Conservation (phyloP, 2,113 vertebrate species). For the Pao palembangensis region DNA sequence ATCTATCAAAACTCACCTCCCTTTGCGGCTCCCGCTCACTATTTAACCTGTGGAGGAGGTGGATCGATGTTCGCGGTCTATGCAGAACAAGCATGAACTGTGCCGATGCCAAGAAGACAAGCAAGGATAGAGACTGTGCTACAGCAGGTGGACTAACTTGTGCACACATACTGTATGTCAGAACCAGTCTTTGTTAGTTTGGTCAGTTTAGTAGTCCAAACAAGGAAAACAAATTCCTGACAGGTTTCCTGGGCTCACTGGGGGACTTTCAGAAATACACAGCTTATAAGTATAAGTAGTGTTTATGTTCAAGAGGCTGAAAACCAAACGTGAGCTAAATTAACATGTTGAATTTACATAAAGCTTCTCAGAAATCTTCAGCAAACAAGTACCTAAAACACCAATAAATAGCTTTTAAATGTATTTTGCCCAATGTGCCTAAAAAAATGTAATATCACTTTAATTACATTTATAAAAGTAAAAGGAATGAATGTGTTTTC, state of each 20-base stretch:
- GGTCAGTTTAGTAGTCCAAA: too few relatives aligned
- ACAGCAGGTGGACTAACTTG: neutral
- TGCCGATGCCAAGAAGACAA: too few relatives aligned
- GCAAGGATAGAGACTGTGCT: neutral
- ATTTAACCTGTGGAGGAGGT: neutral
- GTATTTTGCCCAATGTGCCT: too few relatives aligned
- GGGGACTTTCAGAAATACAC: neutral
- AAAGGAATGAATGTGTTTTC: too few relatives aligned
- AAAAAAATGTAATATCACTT: too few relatives aligned
- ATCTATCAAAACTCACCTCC: conserved; percentile 1
- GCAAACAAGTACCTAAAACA: too few relatives aligned
- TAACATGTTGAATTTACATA: conserved; percentile 27
- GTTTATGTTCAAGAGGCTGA: conserved; percentile 22
- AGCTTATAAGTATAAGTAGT: conserved; percentile 7
- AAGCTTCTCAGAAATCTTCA: conserved; percentile 8
- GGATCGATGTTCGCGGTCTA: neutral
- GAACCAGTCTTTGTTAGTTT: too few relatives aligned
- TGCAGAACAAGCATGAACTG: neutral
- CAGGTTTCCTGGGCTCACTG: neutral
- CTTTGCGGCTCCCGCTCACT: conserved; percentile 13
- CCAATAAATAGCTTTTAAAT: too few relatives aligned
- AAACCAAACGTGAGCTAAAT: conserved; percentile 36
- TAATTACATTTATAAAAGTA: too few relatives aligned
- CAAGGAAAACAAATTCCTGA: neutral
- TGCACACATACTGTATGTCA: too few relatives aligned